Evolutionary conservation across 2,113 vertebrate species (phyloP), one percentile per base, ranked within the genome.

Genomic region (Amphiprion ocellaris): DNA sequence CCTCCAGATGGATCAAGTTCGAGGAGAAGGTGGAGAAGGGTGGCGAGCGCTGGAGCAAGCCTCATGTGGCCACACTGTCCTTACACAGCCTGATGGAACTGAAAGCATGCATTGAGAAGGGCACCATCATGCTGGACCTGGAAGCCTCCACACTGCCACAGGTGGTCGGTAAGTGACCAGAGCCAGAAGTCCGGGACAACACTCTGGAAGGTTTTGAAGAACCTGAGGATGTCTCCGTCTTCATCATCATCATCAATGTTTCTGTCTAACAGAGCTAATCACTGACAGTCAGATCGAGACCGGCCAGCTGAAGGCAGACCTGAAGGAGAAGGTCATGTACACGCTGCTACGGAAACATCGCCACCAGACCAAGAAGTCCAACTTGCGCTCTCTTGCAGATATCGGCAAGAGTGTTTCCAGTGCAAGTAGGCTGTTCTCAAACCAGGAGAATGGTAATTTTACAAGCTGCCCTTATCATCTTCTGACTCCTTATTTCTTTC

Each of bases 321-420:
- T 97, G 84, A 99, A 96, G 94, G 98, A 99, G 88, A 97, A 97
- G 87, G 96, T 99, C 81, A 95, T 96, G 82, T 99, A 97, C 88
- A 98, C 97, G 0, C 86, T 99, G 88, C 95, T 99, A 16, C 93
- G 98, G 82, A 97, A 95, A 79, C 98, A 99, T 83, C 96, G 97
- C 30, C 98, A 99, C 90, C 98, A 99, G 94, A 99, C 98, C 90
- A 99, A 99, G 95, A 99, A 99, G 77, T 99, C 98, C 91, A 99
- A 99, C 94, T 94, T 99, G 70, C 98, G 98, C 26, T 99, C 98
- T 0, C 93, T 99, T 82, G 97, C 98, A 8, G 98, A 99, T 93
- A 99, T 99, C 1, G 98, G 98, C 74, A 99, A 98, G 94, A 98
- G 97, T 1, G 98, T 99, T 90, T 99, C 98, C 93, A 99, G 97